Evolutionary conservation across 2,797 vertebrate genomes (phyloP), one percentile per base, ranked within the genome.

Genomic region (Oryzias sinensis): DNA sequence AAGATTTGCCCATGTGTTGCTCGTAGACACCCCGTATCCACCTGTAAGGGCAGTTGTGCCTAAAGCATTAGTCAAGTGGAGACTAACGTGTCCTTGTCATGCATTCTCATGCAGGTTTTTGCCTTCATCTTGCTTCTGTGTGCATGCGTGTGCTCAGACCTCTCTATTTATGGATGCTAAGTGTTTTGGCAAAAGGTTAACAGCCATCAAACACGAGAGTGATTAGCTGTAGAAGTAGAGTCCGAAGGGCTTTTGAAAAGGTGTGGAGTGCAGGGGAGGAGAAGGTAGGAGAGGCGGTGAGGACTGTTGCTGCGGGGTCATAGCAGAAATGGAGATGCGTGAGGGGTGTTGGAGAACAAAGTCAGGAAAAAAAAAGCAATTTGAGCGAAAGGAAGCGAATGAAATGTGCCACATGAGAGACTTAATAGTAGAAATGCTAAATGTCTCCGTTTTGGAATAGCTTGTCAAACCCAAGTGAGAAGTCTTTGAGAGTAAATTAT

Each of bases 121-220:
- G 55, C 76, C 76, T 50, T 45, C 14, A 59, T 44, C 43, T 64
- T 25, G 24, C 57, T 59, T 24, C 7, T 16, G 40, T 22, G 29
- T 40, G 52, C 49, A 27, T 61, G 49, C 27, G 55, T 60, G 48
- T 53, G 51, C 27, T 42, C 22, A 4, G 7, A 44, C 43, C 59
- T 75, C 63, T 15, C 33, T 72, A 72, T 66, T 68, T 75, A 53
- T 49, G 65, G 69, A 74, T 63, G 71, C 76, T 77, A 79, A 88
- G 83, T 81, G 79, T 83, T 80, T 73, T 18, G 57, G 68, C 68
- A 49, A 87, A 89, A 89, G 88, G 88, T 90, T 86, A 88, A 88
- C 82, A 85, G 77, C 76, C 52, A 69, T 81, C 76, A 70, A 89
- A 75, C 73, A 70, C 69, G 71, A 75, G 77, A 61, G 55, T 25